Base-by-base conservation (phyloP, 2,888 invertebrate genomes). In the Heterodera filipjevi region DNA sequence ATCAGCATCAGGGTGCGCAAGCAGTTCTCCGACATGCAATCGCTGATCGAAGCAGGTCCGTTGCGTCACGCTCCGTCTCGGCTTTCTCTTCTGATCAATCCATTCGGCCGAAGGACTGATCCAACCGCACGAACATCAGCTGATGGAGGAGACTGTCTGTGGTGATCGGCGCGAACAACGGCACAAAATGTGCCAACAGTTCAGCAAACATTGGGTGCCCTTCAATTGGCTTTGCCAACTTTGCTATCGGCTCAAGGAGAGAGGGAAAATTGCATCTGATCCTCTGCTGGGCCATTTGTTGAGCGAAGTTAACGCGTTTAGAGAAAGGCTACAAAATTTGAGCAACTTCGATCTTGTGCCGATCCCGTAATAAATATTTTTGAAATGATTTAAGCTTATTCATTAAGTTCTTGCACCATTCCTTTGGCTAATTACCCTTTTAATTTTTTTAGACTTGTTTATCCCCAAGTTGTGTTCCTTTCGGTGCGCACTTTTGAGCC, bases 151-250 rank as follows among this genome's bases (percentile, higher is more conserved):
- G 39, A 39, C 39, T 10, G 39, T 39, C 39, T 39, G 71, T 49
- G 79, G 78, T 64, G 49, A 35, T 30, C 35, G 76, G 33, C 30
- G 68, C 33, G 68, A 75, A 19, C 53, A 53, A 53, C 53, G 22
- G 53, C 53, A 73, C 33, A 75, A 66, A 59, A 3, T 53, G 39
- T 59, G 49, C 32, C 79, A 81, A 39, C 79, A 84, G 71, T 86
- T 84, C 74, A 82, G 84, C 30, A 86, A 85, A 72, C 87, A 87
- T 76, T 87, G 87, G 87, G 78, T 87, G 12, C 86, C 86, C 0
- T 83, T 85, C 76, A 86, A 86, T 74, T 87, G 87, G 87, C 80
- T 81, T 14, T 84, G 85, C 66, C 72, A 82, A 71, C 71, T 87
- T 76, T 68, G 82, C 49, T 77, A 82, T 32, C 53, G 76, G 14